phyloP scores from a whole-genome alignment of 1,140 invertebrate species.

The Cherax quadricarinatus region DNA sequence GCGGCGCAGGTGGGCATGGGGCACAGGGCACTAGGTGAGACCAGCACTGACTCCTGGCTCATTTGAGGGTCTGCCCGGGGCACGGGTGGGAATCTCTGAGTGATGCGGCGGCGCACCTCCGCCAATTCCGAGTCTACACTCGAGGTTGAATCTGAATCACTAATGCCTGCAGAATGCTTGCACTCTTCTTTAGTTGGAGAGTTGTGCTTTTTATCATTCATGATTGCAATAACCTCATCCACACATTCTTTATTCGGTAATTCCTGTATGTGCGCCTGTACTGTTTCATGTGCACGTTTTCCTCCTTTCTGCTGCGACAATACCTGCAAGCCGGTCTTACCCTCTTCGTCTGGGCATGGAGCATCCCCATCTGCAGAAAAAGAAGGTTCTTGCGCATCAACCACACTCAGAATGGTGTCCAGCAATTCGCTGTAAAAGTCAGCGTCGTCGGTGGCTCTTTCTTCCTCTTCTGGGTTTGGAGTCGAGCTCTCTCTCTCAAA shows the following conservation, averaged over 20 bases:
- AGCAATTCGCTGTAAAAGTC: slow-evolving; percentile 62
- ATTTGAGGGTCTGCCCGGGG: slow-evolving; percentile 43
- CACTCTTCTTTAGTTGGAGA: neutral
- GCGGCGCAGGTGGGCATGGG: slow-evolving; percentile 63
- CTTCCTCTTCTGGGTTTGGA: slow-evolving; percentile 28
- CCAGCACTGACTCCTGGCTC: slow-evolving; percentile 61
- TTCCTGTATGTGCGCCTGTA: neutral
- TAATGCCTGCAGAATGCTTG: slow-evolving; percentile 14
- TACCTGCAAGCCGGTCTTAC: neutral
- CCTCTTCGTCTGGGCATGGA: neutral
- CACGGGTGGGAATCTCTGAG: slow-evolving; percentile 54
- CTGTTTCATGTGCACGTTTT: neutral
- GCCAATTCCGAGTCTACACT: slow-evolving; percentile 60
- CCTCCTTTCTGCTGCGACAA: neutral
- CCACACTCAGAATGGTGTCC: slow-evolving; percentile 62
- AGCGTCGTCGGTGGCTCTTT: slow-evolving; percentile 24
- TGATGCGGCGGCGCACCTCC: slow-evolving; percentile 56
- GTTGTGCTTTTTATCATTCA: neutral
- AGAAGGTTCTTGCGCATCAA: slow-evolving; percentile 48
- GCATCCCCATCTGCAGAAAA: neutral
- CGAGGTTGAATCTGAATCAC: slow-evolving; percentile 58
- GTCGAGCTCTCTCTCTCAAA: slow-evolving; percentile 35
- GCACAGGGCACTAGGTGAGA: slow-evolving; percentile 60
- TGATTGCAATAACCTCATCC: neutral
- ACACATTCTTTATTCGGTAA: neutral